These are phyloP conservation scores for Temnothorax rugatulus DNA, from an alignment of 2,888 invertebrate species.

Conservation along the genomic window DNA sequence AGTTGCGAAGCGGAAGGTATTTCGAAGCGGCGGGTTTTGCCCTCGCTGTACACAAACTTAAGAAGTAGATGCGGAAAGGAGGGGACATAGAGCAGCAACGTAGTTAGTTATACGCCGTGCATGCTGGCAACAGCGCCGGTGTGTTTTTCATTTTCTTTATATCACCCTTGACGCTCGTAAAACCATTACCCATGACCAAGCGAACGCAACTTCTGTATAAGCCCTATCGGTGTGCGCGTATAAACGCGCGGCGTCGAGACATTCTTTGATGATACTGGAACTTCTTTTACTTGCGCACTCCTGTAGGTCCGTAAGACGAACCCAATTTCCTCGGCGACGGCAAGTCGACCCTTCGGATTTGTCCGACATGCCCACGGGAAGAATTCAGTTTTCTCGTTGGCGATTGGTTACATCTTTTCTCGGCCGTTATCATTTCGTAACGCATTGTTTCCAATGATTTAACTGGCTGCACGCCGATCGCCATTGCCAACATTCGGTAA, in stretches of 20 bases:
- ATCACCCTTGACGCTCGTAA: constrained; percentile 94
- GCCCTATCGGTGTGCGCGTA: constrained; percentile 69
- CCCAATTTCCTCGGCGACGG: constrained; percentile 80
- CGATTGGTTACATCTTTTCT: constrained; percentile 64
- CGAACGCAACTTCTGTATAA: constrained; percentile 84
- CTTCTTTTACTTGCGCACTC: constrained; percentile 66
- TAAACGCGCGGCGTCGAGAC: constrained; percentile 70
- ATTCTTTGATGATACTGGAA: constrained; percentile 80
- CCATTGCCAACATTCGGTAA: background rate
- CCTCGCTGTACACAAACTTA: constrained; percentile 80
- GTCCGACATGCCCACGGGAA: constrained; percentile 74
- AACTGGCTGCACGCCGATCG: background rate
- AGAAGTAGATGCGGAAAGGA: constrained; percentile 80
- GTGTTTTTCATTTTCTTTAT: constrained; percentile 97
- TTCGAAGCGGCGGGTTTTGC: constrained; percentile 61
- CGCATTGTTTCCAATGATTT: constrained; percentile 32
- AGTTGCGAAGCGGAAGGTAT: constrained; percentile 52
- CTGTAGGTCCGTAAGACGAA: constrained; percentile 69
- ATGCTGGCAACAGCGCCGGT: constrained; percentile 84
- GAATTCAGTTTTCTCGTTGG: constrained; percentile 72
- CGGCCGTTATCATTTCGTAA: constrained; percentile 36
- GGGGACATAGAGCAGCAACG: constrained; percentile 79
- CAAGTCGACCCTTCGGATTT: constrained; percentile 69
- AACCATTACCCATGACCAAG: constrained; percentile 96
- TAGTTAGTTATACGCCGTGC: constrained; percentile 85